These are phyloP conservation scores for Oikopleura vanhoeffeni DNA, from an alignment of 23 tunicate species.

Conservation along the genomic window DNA sequence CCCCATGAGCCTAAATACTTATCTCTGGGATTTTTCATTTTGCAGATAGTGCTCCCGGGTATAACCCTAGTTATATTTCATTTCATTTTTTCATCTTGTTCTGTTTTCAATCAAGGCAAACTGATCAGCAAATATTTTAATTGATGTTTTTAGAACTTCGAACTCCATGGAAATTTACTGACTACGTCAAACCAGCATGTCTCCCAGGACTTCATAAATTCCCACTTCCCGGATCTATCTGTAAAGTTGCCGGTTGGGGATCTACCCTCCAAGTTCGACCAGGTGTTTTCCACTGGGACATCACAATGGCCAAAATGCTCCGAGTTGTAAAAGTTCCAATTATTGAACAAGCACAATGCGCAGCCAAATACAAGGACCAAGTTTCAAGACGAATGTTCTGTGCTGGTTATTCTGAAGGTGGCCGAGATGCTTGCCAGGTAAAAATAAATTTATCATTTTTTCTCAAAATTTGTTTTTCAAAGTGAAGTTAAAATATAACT, in stretches of 20 bases:
- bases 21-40: too few relatives aligned
- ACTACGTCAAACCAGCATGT: background rate
- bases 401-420: conserved; percentile 7
- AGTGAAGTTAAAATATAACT: too few relatives aligned
- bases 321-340: background rate
- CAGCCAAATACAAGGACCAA: background rate
- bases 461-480: too few relatives aligned
- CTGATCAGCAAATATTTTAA: too few relatives aligned
- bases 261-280: background rate
- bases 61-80: too few relatives aligned
- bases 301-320: background rate
- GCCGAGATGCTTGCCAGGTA: conserved; percentile 3
- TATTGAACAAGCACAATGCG: background rate
- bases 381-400: background rate
- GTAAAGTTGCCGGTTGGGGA: background rate
- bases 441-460: too few relatives aligned
- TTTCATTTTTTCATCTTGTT: too few relatives aligned
- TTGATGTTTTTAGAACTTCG: background rate
- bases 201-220: background rate
- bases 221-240: background rate
- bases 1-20: too few relatives aligned
- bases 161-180: background rate
- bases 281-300: background rate
- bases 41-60: too few relatives aligned
- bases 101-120: too few relatives aligned